Percentiles rank a stretch among this genome's conserved stretches.
These are phyloP conservation scores for Elymnias hypermnestra DNA, from an alignment of 1,140 invertebrate genomes.

Conservation along the genomic window DNA sequence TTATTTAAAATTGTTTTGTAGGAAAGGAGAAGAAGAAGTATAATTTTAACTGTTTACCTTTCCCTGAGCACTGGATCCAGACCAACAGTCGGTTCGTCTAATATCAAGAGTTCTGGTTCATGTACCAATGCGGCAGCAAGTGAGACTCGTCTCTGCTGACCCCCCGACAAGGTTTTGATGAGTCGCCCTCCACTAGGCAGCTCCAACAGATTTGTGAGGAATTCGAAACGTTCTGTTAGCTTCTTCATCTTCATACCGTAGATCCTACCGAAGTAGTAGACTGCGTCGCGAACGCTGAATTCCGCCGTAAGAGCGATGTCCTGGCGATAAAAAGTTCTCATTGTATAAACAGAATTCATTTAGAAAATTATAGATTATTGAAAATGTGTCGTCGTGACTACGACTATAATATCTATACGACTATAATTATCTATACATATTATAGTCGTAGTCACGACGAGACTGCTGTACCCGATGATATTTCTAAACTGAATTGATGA, in stretches of 20 bases:
- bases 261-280: slow-evolving; percentile 92
- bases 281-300: slow-evolving; percentile 89
- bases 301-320: slow-evolving; percentile 92
- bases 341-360: no score
- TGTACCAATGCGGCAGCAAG: slow-evolving; percentile 92
- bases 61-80: slow-evolving; percentile 92
- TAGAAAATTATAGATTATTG: no score
- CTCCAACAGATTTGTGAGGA: slow-evolving; percentile 84
- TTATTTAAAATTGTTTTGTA: no score
- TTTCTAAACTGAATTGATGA: no score
- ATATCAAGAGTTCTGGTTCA: slow-evolving; percentile 89
- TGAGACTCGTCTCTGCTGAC: slow-evolving; percentile 91
- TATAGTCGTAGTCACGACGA: no score
- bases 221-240: slow-evolving; percentile 81
- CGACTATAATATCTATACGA: no score
- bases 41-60: slow-evolving; percentile 76
- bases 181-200: slow-evolving; percentile 80
- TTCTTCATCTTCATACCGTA: slow-evolving; percentile 83
- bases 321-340: slow-evolving; percentile 75
- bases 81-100: slow-evolving; percentile 96
- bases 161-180: slow-evolving; percentile 86
- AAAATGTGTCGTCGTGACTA: no score
- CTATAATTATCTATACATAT: no score
- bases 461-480: no score
- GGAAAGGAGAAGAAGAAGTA: no score